Percentiles rank a stretch among this genome's conserved stretches.
Evolutionary conservation across 2,797 vertebrate genomes (phyloP).

Genomic region (Antennarius maculatus): DNA sequence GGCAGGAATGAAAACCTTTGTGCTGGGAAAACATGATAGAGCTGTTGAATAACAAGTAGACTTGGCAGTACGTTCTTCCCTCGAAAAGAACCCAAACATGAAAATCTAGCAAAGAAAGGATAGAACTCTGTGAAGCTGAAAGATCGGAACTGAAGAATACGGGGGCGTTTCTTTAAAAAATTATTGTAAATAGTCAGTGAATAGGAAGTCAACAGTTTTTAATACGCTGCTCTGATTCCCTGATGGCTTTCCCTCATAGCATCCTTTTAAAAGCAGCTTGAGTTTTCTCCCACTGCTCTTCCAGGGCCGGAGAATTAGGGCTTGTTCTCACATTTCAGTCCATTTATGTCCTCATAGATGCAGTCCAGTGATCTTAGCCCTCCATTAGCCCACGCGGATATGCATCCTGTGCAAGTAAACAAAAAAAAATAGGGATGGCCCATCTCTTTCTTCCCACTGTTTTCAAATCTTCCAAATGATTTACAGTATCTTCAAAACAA

Average conservation of each 20-base stretch:
- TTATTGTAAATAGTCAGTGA: slow-evolving; percentile 37
- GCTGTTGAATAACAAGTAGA: slow-evolving; percentile 58
- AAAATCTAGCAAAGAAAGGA: slow-evolving; percentile 34
- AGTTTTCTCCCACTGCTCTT: slow-evolving; percentile 57
- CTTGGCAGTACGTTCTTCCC: slow-evolving; percentile 5
- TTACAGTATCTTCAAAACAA: slow-evolving; percentile 43
- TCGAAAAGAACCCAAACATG: slow-evolving; percentile 37
- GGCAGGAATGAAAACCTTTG: slow-evolving; percentile 56
- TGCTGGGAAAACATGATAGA: slow-evolving; percentile 34
- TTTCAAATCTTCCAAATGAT: slow-evolving; percentile 31
- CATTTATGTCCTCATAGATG: slow-evolving; percentile 73
- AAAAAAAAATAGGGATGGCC: slow-evolving; percentile 60
- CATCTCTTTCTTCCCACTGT: slow-evolving; percentile 36
- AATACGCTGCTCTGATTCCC: slow-evolving; percentile 53
- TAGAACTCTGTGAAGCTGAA: slow-evolving; percentile 24
- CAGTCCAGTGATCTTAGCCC: slow-evolving; percentile 75
- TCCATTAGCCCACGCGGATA: slow-evolving; percentile 72
- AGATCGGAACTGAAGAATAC: slow-evolving; percentile 26
- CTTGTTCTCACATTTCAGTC: slow-evolving; percentile 80
- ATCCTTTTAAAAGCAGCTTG: slow-evolving; percentile 61
- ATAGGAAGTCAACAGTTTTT: slow-evolving; percentile 65
- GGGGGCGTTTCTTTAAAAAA: slow-evolving; percentile 8
- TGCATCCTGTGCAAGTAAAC: slow-evolving; percentile 68
- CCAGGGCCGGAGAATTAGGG: slow-evolving; percentile 61
- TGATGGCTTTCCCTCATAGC: slow-evolving; percentile 43